These are phyloP conservation scores for Oryzias curvinotus DNA, from an alignment of 2,113 vertebrate genomes.

Conservation along the genomic window DNA sequence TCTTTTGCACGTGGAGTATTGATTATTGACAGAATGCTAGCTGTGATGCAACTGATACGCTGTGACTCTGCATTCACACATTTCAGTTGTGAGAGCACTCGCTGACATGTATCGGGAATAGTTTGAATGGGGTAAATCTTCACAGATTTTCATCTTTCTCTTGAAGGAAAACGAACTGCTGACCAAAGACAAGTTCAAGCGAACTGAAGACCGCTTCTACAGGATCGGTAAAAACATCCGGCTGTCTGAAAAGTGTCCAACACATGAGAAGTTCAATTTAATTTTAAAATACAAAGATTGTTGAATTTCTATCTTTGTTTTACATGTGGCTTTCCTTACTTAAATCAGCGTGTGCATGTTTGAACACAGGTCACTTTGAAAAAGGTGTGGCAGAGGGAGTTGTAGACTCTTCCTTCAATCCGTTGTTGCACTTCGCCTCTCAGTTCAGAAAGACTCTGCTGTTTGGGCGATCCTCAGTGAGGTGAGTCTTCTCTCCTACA, in stretches of 20 bases:
- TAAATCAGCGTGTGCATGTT: constrained; percentile 3
- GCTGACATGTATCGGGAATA: constrained; percentile 3
- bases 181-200: constrained; percentile 91
- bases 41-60: constrained; percentile 26
- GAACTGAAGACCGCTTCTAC: constrained; percentile 91
- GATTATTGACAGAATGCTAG: constrained; percentile 51
- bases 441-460: constrained; percentile 89
- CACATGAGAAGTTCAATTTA: too few species aligned
- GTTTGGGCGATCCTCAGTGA: constrained; percentile 98
- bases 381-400: constrained; percentile 89
- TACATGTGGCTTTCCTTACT: not conserved
- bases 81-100: not conserved
- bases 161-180: constrained; percentile 74
- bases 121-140: not conserved
- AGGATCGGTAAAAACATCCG: constrained; percentile 83
- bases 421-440: constrained; percentile 87
- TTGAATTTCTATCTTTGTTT: not conserved
- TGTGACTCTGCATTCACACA: constrained; percentile 10
- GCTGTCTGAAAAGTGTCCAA: too few species aligned
- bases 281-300: too few species aligned
- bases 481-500: constrained; percentile 73
- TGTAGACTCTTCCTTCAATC: constrained; percentile 87
- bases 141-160: constrained; percentile 5
- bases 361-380: constrained; percentile 87
- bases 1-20: constrained; percentile 34